Percentiles rank a stretch among this genome's conserved stretches.
Evolutionary conservation across 2,888 invertebrate species (phyloP).

Genomic region (Alloplasta piceator): DNA sequence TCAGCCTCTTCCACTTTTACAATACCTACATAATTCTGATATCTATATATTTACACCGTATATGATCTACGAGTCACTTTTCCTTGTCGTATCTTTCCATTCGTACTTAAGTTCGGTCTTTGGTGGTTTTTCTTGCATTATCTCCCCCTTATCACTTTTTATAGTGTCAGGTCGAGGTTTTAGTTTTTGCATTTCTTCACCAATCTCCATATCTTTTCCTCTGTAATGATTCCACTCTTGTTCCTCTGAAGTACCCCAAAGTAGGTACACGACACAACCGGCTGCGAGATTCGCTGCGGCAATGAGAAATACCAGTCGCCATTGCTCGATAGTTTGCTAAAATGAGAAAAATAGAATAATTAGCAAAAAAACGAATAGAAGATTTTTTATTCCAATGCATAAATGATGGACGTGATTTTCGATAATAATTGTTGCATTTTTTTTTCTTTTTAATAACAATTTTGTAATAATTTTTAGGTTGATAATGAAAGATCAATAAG

Average conservation of each 20-base stretch:
- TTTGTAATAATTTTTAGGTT: no score
- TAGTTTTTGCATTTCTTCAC: conserved; percentile 70
- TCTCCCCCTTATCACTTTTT: conserved; percentile 32
- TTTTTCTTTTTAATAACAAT: no score
- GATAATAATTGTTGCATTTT: not conserved
- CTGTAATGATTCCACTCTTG: conserved; percentile 78
- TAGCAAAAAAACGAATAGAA: conserved; percentile 24
- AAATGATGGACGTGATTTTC: not conserved
- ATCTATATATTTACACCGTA: conserved; percentile 23
- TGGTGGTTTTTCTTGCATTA: conserved; percentile 42
- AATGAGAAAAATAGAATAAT: conserved; percentile 22
- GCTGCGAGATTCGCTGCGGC: conserved; percentile 74
- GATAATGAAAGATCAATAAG: no score
- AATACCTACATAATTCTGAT: conserved; percentile 7
- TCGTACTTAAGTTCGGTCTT: conserved; percentile 16
- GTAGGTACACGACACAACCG: conserved; percentile 72
- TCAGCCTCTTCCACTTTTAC: not conserved
- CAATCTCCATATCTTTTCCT: conserved; percentile 52
- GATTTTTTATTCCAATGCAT: not conserved
- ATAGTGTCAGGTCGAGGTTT: conserved; percentile 41
- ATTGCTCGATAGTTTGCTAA: conserved; percentile 81
- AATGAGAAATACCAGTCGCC: conserved; percentile 80
- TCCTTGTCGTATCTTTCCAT: conserved; percentile 21
- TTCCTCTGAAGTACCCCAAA: conserved; percentile 78
- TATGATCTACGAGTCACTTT: conserved; percentile 5